Percentiles rank a stretch among this genome's conserved stretches.
phyloP scores from a whole-genome alignment of 2,113 vertebrate species.

The Promerops cafer region DNA sequence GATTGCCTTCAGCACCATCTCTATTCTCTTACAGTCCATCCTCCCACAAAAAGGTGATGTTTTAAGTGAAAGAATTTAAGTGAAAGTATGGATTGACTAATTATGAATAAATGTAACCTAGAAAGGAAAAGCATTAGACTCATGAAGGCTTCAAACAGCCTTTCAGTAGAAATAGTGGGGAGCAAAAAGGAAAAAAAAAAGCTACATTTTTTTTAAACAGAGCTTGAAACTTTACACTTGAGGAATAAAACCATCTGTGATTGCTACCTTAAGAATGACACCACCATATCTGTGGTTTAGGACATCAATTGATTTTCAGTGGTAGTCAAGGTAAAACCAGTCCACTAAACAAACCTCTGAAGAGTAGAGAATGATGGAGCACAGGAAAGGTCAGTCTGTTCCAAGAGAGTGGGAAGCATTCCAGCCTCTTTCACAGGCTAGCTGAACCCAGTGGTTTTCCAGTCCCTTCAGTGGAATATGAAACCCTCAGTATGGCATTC shows the following conservation, averaged over 20 bases:
- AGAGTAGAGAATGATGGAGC: background rate
- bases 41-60: rapidly evolving
- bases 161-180: background rate
- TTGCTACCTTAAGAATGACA: background rate
- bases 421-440: background rate
- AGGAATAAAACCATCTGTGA: background rate
- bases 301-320: background rate
- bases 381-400: background rate
- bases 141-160: background rate
- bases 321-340: background rate
- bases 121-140: background rate
- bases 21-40: no score
- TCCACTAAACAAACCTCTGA: background rate
- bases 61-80: background rate
- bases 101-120: background rate
- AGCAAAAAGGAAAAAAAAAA: background rate
- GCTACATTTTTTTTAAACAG: background rate
- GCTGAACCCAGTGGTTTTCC: background rate
- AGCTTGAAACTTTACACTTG: background rate
- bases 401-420: background rate
- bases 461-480: background rate
- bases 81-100: background rate
- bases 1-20: no score
- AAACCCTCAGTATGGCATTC: background rate
- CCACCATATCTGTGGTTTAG: background rate